phyloP scores from a whole-genome alignment of 53 echinoderm and acorn worm species.

The Arbacia lixula region DNA sequence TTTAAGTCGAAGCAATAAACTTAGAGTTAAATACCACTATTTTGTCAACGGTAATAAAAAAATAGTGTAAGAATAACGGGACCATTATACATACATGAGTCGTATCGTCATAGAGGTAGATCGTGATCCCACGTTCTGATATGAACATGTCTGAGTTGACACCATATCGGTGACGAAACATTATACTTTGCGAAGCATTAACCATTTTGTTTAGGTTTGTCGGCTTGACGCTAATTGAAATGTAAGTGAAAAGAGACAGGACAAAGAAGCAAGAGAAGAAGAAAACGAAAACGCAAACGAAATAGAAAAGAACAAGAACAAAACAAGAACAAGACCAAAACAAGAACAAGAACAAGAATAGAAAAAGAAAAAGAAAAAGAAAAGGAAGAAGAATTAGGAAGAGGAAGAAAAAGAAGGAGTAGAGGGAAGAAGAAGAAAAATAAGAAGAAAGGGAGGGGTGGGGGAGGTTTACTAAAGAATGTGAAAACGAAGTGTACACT shows the following conservation, averaged over 20 bases:
- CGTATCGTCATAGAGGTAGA: no score
- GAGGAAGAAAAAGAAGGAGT: neutral
- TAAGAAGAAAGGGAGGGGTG: neutral
- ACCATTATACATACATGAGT: no score
- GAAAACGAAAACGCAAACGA: neutral
- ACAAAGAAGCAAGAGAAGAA: neutral
- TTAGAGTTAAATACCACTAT: no score
- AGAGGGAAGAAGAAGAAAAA: neutral
- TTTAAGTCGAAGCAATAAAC: no score
- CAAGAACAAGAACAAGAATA: neutral
- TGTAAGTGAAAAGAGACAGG: neutral
- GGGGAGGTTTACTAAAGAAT: neutral
- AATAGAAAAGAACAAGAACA: neutral
- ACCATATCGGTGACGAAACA: no score
- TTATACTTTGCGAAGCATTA: no score
- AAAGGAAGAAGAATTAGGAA: neutral
- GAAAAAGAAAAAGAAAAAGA: neutral
- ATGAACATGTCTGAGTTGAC: no score
- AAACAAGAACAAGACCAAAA: neutral
- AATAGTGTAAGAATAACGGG: no score
- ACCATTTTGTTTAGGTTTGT: no score
- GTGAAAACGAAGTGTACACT: neutral
- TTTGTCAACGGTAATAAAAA: no score
- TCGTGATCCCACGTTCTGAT: no score
- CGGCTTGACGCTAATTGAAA: no score